phyloP scores from a whole-genome alignment of 2,888 invertebrate genomes.

The Leucophora obtusa region DNA sequence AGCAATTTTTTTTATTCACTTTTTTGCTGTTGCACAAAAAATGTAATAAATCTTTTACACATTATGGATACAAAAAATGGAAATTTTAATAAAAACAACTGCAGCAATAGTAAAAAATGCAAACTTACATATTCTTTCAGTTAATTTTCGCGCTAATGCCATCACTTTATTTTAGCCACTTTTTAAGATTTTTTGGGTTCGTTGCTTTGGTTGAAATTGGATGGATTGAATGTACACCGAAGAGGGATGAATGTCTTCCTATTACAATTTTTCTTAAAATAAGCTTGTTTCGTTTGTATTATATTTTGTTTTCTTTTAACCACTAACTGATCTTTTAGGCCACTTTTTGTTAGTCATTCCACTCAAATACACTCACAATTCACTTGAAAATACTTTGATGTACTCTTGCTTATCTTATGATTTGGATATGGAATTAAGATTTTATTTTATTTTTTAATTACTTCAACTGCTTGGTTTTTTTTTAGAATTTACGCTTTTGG shows the following conservation, averaged over 20 bases:
- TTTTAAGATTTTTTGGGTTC: slow-evolving; percentile 45
- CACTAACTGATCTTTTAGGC: slow-evolving; percentile 39
- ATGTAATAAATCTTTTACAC: slow-evolving; percentile 32
- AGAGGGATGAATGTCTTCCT: slow-evolving; percentile 32
- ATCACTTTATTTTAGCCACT: slow-evolving; percentile 70
- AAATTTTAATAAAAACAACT: neutral
- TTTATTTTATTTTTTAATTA: slow-evolving; percentile 42
- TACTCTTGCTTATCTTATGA: slow-evolving; percentile 45
- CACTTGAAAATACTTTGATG: slow-evolving; percentile 40
- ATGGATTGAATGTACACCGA: slow-evolving; percentile 25
- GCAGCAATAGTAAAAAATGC: neutral
- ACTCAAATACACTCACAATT: slow-evolving; percentile 38
- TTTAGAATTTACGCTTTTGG: slow-evolving; percentile 59
- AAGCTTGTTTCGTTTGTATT: slow-evolving; percentile 38
- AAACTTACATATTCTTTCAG: slow-evolving; percentile 78
- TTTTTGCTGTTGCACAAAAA: slow-evolving; percentile 31
- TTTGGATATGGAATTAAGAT: slow-evolving; percentile 42
- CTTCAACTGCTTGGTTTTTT: slow-evolving; percentile 42
- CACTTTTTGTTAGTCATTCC: slow-evolving; percentile 51
- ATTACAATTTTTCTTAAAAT: slow-evolving; percentile 33
- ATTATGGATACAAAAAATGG: slow-evolving; percentile 29
- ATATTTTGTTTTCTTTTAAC: slow-evolving; percentile 20
- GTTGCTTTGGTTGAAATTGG: slow-evolving; percentile 30
- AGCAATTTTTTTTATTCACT: slow-evolving; percentile 23
- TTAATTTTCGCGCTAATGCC: slow-evolving; percentile 78